phyloP scores from a whole-genome alignment of 2,888 invertebrate genomes.

The Dicranocentrus wangi region DNA sequence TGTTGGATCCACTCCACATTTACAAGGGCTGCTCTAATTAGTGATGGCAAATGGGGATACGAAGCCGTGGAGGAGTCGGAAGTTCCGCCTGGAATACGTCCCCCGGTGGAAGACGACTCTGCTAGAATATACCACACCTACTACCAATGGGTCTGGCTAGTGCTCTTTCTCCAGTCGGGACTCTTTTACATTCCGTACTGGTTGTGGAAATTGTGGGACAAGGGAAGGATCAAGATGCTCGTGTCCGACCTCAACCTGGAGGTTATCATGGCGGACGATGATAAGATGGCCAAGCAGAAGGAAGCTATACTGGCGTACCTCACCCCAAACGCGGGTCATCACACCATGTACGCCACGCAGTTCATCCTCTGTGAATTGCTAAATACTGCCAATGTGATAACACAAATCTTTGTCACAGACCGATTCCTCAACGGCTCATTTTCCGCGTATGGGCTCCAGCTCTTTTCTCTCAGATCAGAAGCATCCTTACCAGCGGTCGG shows the following conservation, averaged over 20 bases:
- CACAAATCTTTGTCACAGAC: constrained; percentile 62
- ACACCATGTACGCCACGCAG: constrained; percentile 60
- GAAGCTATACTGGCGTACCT: constrained; percentile 66
- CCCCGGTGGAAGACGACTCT: constrained; percentile 49
- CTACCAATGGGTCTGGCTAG: constrained; percentile 71
- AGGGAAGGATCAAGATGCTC: constrained; percentile 63
- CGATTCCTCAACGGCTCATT: constrained; percentile 64
- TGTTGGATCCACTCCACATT: constrained; percentile 71
- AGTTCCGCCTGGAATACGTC: constrained; percentile 65
- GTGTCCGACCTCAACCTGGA: constrained; percentile 60
- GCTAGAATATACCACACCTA: constrained; percentile 60
- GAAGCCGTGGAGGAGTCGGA: constrained; percentile 66
- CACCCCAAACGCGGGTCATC: constrained; percentile 55
- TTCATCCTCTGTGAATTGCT: constrained; percentile 60
- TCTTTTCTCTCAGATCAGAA: constrained; percentile 59
- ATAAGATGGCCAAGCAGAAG: constrained; percentile 57
- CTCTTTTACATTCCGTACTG: constrained; percentile 67
- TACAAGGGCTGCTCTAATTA: constrained; percentile 63
- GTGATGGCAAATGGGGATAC: constrained; percentile 69
- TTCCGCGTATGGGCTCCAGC: constrained; percentile 54
- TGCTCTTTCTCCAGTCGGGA: constrained; percentile 63
- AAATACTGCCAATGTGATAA: constrained; percentile 56
- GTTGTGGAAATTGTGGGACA: constrained; percentile 60
- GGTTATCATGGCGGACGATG: constrained; percentile 50
- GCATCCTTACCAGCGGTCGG: constrained; percentile 62